Conservation (phyloP, 1,140 invertebrate species). For the Andricus grossulariae region DNA sequence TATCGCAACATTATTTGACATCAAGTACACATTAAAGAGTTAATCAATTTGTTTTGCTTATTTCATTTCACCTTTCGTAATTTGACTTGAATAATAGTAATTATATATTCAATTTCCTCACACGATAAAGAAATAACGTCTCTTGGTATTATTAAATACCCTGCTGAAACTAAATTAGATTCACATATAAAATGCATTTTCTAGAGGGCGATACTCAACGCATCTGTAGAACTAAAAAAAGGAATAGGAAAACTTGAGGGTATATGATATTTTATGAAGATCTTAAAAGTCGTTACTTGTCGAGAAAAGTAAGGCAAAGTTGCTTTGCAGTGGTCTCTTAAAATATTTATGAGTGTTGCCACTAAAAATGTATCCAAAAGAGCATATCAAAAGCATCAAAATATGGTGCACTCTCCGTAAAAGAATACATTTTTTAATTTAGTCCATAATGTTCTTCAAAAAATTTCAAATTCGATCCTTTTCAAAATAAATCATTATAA, state of each 20-base stretch:
- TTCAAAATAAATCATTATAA: neutral
- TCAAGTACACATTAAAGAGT: too few species aligned
- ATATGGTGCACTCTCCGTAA: neutral
- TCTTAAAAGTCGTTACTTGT: conserved; percentile 15
- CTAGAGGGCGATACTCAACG: neutral
- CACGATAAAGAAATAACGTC: too few species aligned
- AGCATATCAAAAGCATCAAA: neutral
- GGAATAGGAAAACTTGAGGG: neutral
- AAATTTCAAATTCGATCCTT: neutral
- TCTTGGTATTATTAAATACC: too few species aligned
- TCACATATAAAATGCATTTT: too few species aligned
- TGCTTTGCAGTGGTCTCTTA: conserved; percentile 18
- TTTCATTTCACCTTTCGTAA: too few species aligned
- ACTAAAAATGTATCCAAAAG: conserved; percentile 10
- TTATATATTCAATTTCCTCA: too few species aligned
- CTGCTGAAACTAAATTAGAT: too few species aligned
- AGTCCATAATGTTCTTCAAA: neutral
- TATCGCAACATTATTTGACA: too few species aligned
- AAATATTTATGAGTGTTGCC: conserved; percentile 21
- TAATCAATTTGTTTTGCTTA: too few species aligned
- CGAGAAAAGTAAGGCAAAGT: conserved; percentile 7
- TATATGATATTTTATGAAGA: conserved; percentile 18
- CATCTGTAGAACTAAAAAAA: neutral
- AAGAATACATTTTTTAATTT: conserved; percentile 13
- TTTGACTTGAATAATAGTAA: too few species aligned